phyloP scores from a whole-genome alignment of 2,797 vertebrate genomes.

The Adelosebastes latens region DNA sequence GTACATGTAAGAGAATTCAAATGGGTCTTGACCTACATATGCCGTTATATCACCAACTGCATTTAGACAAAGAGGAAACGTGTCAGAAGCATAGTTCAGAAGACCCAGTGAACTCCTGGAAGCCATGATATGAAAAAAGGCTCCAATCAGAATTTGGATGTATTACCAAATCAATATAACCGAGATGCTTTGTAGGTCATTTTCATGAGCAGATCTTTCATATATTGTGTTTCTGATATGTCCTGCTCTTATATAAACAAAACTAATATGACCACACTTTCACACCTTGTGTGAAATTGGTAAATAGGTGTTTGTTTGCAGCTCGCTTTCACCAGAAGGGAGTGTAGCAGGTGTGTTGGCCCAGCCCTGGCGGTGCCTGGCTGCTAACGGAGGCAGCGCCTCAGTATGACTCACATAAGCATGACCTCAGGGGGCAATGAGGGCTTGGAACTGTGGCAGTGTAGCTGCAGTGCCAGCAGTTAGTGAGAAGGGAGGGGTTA shows the following conservation, averaged over 20 bases:
- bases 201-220: background rate
- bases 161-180: background rate
- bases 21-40: slow-evolving; percentile 64
- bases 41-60: slow-evolving; percentile 62
- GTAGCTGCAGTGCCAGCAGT: slow-evolving; percentile 54
- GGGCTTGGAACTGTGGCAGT: slow-evolving; percentile 37
- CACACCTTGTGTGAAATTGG: background rate
- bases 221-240: background rate
- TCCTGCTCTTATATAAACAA: background rate
- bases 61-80: slow-evolving; percentile 39
- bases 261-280: background rate
- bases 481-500: slow-evolving; percentile 53
- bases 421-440: slow-evolving; percentile 69
- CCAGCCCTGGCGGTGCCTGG: slow-evolving; percentile 23
- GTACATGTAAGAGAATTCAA: slow-evolving; percentile 36
- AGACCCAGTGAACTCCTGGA: background rate
- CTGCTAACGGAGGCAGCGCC: slow-evolving; percentile 45
- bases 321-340: slow-evolving; percentile 16
- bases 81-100: slow-evolving; percentile 5
- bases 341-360: slow-evolving; percentile 61
- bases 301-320: slow-evolving; percentile 26
- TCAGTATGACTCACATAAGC: slow-evolving; percentile 71
- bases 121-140: background rate
- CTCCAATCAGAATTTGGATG: background rate
- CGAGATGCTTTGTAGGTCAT: background rate